A percentile compares a stretch with the other conserved stretches of the same genome.
Evolutionary conservation across 1,140 invertebrate species (phyloP).

Genomic region (Drosophila rufa): DNA sequence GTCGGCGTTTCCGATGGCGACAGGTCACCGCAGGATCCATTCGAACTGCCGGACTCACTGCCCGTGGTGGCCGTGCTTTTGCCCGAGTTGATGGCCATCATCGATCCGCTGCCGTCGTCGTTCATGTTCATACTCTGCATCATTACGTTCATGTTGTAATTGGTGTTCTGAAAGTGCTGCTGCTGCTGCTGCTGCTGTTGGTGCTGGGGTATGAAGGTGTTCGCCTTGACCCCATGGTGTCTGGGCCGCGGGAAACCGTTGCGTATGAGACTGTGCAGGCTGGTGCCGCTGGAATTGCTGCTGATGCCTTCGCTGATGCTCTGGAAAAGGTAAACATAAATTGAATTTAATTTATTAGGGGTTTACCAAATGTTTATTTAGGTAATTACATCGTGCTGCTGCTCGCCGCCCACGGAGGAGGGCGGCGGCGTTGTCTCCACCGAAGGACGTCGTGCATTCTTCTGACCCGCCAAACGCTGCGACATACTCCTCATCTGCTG

Average conservation of each 20-base stretch:
- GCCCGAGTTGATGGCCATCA: constrained; percentile 63
- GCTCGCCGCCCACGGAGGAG: constrained; percentile 49
- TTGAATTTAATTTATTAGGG: background rate
- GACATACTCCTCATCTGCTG: constrained; percentile 73
- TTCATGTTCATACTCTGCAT: constrained; percentile 78
- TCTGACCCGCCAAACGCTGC: constrained; percentile 66
- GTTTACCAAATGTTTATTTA: constrained; percentile 18
- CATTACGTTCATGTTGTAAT: constrained; percentile 65
- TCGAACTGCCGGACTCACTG: constrained; percentile 83
- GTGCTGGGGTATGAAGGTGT: constrained; percentile 71
- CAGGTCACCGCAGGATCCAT: constrained; percentile 78
- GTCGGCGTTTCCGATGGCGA: constrained; percentile 83
- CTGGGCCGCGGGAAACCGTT: constrained; percentile 73
- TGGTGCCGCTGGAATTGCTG: constrained; percentile 54
- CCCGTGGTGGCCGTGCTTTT: constrained; percentile 74
- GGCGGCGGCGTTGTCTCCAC: constrained; percentile 86
- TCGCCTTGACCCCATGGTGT: constrained; percentile 74
- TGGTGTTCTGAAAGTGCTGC: constrained; percentile 67
- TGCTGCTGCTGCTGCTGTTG: constrained; percentile 49
- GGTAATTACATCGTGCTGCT: constrained; percentile 60
- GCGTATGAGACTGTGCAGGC: constrained; percentile 75
- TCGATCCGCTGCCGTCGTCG: constrained; percentile 60
- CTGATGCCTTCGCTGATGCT: constrained; percentile 62
- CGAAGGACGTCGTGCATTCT: constrained; percentile 84
- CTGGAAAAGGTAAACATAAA: constrained; percentile 30